Evolutionary conservation across 64 coral and sea anemone species (phyloP), one percentile per base, ranked within the genome.

Genomic region (Pocillopora damicornis): DNA sequence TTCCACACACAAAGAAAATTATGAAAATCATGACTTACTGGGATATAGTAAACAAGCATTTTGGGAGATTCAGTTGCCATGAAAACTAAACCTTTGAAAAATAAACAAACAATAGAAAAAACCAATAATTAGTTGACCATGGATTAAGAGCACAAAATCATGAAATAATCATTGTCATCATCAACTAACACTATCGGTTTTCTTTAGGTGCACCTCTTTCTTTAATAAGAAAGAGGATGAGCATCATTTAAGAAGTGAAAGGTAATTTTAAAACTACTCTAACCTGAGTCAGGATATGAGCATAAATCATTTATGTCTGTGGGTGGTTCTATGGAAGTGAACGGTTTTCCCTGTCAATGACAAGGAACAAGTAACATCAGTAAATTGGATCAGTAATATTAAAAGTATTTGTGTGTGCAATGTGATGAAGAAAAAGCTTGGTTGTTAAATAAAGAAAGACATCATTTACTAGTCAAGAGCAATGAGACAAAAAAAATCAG

Each of bases 1-100:
- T 15, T 63, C 25, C 25, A 71, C 67, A 71, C 67, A 11, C 10
- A n/a, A 5, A 0, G n/a, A n/a, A 71, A 11, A 71, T 10, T 71
- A 57, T 8, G 1, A 13, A 8, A 77, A n/a, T 26, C 5, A 18
- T 15, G 63, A 76, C 96, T 98, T 88, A 99, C 97, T 37, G 97
- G 97, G 71, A 99, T 95, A 35, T 93, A 99, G 88, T 99, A 99
- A 15, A 99, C 71, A n/a, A 95, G 69, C 97, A 99, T 99, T 57
- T 99, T 99, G 23, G 93, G 93, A 0, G 97, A 86, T 64, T 99
- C 97, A 60, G 97, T 99, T 12, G 97, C 97, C 93, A 99, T 88
- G 67, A 99, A 99, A 11, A 99, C 58, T 61, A 99, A 89, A 69
- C 97, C 97, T 99, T 58, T 57, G 60, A 23, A n/a, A 34, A 65